Evolutionary conservation across 2,113 vertebrate species (phyloP).

Genomic region (Xiphophorus maculatus): DNA sequence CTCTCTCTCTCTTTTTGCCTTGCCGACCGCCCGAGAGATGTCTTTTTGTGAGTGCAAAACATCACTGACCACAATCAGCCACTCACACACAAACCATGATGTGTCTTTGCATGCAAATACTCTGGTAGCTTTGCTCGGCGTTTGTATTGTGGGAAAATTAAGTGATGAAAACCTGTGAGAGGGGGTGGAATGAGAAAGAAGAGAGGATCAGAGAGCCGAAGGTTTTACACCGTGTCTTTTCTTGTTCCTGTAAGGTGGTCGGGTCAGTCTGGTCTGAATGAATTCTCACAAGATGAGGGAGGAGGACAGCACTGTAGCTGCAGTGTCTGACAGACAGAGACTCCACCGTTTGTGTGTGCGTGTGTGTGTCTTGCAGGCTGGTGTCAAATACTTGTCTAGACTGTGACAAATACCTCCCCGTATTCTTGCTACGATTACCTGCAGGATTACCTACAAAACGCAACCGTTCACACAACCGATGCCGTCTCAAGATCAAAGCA

Average conservation of each 20-base stretch:
- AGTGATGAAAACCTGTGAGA: constrained; percentile 60
- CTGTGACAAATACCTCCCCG: constrained; percentile 77
- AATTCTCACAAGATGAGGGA: constrained; percentile 60
- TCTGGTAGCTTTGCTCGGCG: constrained; percentile 59
- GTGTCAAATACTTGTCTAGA: constrained; percentile 81
- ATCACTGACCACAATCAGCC: constrained; percentile 74
- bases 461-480: constrained; percentile 50
- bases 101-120: constrained; percentile 75
- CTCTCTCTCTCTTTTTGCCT: constrained; percentile 65
- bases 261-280: constrained; percentile 56
- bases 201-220: constrained; percentile 23
- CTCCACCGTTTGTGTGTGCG: constrained; percentile 53
- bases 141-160: constrained; percentile 68
- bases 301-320: constrained; percentile 58
- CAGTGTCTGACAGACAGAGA: constrained; percentile 67
- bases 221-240: constrained; percentile 39
- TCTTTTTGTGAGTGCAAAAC: constrained; percentile 79
- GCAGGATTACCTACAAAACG: constrained; percentile 59
- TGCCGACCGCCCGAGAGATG: constrained; percentile 73
- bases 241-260: constrained; percentile 53
- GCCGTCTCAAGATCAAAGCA: constrained; percentile 56
- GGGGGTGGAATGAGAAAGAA: constrained; percentile 19
- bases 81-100: constrained; percentile 66
- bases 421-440: constrained; percentile 61
- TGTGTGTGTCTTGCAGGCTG: constrained; percentile 67